Base-by-base conservation (phyloP, 2,113 vertebrate genomes). In the Podilymbus podiceps region DNA sequence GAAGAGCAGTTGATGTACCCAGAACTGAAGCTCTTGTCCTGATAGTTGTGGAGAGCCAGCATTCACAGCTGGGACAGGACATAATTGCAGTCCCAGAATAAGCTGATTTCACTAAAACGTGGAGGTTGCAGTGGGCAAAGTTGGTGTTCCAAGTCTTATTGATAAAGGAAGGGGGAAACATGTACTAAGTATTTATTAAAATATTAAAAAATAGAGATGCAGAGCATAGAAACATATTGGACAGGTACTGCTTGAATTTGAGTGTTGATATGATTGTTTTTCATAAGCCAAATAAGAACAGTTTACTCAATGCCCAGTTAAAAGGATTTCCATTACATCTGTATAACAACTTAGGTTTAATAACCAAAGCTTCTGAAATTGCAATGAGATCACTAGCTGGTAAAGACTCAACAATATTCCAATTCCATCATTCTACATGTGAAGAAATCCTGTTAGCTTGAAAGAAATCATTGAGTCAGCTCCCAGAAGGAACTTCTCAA, bases 1-100 rank as follows among this genome's bases (percentile, higher is more conserved):
- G 97, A 98, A 16, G 98, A 98, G 92, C 98, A 4, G 98, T 98
- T 7, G 98, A 98, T 95, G 98, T 98, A 17, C 97, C 98, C 6
- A 98, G 98, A 85, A 99, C 98, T 16, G 98, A 99, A n/a, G 98
- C 98, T 2, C 98, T 98, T 1, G 98, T 98, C 33, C 98, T 99
- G 66, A 98, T 99, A 8, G 98, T 99, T 89, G 98, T 99, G 83
- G 99, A 99, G 80, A 99, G 99, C 38, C 38, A 49, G 76, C 99
- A 99, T 92, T 99, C 99, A n/a, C 99, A 99, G 89, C 98, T 99
- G 22, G 99, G 98, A 47, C 98, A 99, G 97, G 98, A 99, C 68
- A 98, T 99, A 62, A 98, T 98, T 79, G 98, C 98, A 68, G 98
- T 98, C 73, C 86, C 99, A 95, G 98, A 99, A 95, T 98, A 33